Conservation (phyloP, 2,797 vertebrate species). For the Nyctalus aviator region DNA sequence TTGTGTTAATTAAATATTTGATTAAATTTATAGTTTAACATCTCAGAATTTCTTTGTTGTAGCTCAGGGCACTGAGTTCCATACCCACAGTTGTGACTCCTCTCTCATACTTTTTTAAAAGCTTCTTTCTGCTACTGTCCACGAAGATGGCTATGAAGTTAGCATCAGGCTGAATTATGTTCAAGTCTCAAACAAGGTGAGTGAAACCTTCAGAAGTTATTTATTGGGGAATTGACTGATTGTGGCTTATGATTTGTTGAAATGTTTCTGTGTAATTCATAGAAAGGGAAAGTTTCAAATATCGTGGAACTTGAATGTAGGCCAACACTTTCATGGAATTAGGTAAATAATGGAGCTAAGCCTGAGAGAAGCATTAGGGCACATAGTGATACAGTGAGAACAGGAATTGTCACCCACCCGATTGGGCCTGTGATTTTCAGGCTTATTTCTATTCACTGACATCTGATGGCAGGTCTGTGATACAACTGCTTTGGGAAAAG, state of each 20-base stretch:
- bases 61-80: conserved; percentile 23
- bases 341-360: conserved; percentile 15
- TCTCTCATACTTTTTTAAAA: conserved; percentile 82
- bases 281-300: conserved; percentile 10
- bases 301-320: not conserved
- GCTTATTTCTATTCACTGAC: not conserved
- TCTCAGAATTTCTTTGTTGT: conserved; percentile 50
- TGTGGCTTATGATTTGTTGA: not conserved
- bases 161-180: conserved; percentile 92
- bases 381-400: not conserved
- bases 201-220: conserved; percentile 43
- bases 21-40: conserved; percentile 31
- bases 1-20: conserved; percentile 51
- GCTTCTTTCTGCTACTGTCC: conserved; percentile 93
- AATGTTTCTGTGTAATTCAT: conserved; percentile 7
- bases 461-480: not conserved
- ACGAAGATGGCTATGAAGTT: conserved; percentile 91
- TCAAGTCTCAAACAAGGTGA: conserved; percentile 88
- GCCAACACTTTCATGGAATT: not conserved
- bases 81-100: conserved; percentile 29
- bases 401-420: not conserved
- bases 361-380: not conserved
- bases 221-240: not conserved
- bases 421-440: not conserved
- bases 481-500: not conserved